Conservation (phyloP, 2,797 vertebrate genomes). For the Cynopterus sphinx region DNA sequence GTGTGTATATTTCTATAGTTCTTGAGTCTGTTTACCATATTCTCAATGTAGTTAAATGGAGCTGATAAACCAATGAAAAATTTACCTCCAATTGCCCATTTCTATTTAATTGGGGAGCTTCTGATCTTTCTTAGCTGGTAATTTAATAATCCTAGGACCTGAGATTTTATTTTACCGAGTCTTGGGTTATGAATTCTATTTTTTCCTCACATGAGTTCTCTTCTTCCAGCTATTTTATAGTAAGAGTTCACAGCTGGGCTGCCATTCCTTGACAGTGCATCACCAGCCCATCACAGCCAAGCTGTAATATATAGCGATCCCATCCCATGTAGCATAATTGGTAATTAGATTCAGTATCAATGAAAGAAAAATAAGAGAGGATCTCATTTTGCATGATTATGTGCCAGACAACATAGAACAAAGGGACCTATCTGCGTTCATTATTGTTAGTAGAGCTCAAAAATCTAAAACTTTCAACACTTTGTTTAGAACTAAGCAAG, state of each 20-base stretch:
- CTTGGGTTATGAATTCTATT: neutral
- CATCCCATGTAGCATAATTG: neutral
- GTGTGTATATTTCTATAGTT: neutral
- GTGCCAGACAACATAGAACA: constrained; percentile 25
- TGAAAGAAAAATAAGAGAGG: neutral
- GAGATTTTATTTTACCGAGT: neutral
- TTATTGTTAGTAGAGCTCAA: constrained; percentile 26
- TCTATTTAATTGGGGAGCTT: neutral
- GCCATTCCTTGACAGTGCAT: neutral
- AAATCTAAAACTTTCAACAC: constrained; percentile 61
- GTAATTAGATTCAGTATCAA: neutral
- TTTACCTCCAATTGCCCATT: neutral
- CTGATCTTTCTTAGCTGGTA: neutral
- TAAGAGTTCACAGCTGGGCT: neutral
- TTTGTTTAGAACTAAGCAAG: neutral
- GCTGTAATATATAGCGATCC: neutral
- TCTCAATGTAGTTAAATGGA: neutral
- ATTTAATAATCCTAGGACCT: neutral
- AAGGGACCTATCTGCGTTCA: neutral
- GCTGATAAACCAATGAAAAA: neutral
- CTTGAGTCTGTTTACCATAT: neutral
- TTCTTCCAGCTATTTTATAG: neutral
- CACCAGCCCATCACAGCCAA: neutral
- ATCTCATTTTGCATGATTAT: neutral
- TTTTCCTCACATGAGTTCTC: neutral